phyloP scores from a whole-genome alignment of 2,113 vertebrate species.

The Octodon degus region DNA sequence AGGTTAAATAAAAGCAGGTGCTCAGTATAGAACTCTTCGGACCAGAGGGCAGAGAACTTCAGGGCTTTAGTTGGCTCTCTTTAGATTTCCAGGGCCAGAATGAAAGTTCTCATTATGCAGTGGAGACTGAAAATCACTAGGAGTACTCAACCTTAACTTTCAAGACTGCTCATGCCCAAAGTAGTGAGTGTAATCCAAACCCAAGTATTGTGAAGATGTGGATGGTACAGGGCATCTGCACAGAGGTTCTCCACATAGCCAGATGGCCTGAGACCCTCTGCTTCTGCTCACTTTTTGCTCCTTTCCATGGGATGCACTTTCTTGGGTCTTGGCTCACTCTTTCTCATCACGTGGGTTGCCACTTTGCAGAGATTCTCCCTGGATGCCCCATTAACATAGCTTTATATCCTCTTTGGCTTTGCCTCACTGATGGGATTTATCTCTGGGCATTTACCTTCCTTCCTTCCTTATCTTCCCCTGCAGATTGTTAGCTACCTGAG shows the following conservation, averaged over 20 bases:
- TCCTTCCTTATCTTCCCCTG: background rate
- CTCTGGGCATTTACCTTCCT: background rate
- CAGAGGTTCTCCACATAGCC: too few relatives aligned
- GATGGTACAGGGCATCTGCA: background rate
- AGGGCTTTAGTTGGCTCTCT: background rate
- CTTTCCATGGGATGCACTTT: background rate
- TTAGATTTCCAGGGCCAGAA: background rate
- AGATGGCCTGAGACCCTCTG: background rate
- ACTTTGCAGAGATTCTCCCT: background rate
- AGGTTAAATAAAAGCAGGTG: background rate
- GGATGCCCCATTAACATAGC: background rate
- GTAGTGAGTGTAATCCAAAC: background rate
- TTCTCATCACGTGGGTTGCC: background rate
- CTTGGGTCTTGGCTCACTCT: background rate
- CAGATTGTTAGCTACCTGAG: background rate
- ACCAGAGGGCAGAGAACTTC: background rate
- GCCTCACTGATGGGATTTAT: background rate
- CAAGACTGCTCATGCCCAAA: background rate
- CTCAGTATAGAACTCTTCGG: background rate
- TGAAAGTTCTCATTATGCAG: background rate
- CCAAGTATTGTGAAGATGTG: background rate
- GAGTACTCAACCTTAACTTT: background rate
- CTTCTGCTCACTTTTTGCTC: background rate
- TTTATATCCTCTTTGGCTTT: background rate
- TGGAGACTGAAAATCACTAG: background rate